Percentiles rank a stretch among this genome's conserved stretches.
Evolutionary conservation across 2,797 vertebrate genomes (phyloP).

Genomic region (Limosa lapponica): DNA sequence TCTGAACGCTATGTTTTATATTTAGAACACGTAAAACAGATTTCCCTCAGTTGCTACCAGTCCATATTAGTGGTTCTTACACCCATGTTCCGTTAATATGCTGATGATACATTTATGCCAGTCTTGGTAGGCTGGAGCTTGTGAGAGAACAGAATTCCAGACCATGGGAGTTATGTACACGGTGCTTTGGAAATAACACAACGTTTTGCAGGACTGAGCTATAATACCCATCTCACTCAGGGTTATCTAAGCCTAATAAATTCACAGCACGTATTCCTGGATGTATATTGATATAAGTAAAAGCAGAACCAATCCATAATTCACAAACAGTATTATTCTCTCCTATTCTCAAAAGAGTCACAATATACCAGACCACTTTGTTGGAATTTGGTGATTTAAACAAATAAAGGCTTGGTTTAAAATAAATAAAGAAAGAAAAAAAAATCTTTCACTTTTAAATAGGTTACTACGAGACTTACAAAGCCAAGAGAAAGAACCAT

Average conservation of each 20-base stretch:
- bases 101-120: not conserved
- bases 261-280: not conserved
- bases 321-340: not conserved
- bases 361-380: not conserved
- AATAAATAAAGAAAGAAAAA: not conserved
- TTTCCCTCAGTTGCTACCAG: not conserved
- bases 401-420: not conserved
- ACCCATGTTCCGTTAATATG: not conserved
- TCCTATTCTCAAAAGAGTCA: not conserved
- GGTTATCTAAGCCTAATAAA: not conserved
- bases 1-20: not conserved
- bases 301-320: not conserved
- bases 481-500: not conserved
- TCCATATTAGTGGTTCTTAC: not conserved
- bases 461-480: not conserved
- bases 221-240: not conserved
- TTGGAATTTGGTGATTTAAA: not conserved
- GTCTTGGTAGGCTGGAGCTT: not conserved
- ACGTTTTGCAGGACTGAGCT: not conserved
- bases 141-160: not conserved
- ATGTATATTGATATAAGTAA: not conserved
- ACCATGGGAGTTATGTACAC: not conserved
- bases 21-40: not conserved
- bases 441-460: not conserved
- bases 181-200: not conserved